Evolutionary conservation across 2,888 invertebrate genomes (phyloP).

Genomic region (Melolontha melolontha): DNA sequence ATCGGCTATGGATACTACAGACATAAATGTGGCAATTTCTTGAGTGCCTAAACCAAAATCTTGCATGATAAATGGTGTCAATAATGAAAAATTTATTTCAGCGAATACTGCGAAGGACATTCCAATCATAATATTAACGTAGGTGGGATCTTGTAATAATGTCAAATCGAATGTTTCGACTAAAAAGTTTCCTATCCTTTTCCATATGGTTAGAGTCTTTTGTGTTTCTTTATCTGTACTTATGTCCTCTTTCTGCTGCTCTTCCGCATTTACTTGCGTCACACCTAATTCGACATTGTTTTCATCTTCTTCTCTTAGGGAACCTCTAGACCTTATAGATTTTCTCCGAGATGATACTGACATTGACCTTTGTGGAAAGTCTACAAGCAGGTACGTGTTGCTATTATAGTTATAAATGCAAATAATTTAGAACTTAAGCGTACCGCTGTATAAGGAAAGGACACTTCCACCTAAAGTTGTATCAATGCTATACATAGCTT

Average conservation of each 20-base stretch:
- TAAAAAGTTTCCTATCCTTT: slow-evolving; percentile 59
- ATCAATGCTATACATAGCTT: slow-evolving; percentile 65
- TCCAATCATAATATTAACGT: slow-evolving; percentile 76
- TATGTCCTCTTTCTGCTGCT: slow-evolving; percentile 10
- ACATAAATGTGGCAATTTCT: slow-evolving; percentile 74
- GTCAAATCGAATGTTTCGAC: slow-evolving; percentile 74
- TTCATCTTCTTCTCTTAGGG: neutral
- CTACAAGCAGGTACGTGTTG: neutral
- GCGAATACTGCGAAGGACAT: slow-evolving; percentile 76
- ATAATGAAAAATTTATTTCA: slow-evolving; percentile 76
- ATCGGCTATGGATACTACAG: slow-evolving; percentile 68
- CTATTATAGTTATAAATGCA: neutral
- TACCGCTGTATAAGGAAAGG: slow-evolving; percentile 50
- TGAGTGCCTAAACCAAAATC: slow-evolving; percentile 72
- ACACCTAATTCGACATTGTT: neutral
- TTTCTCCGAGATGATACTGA: slow-evolving; percentile 4
- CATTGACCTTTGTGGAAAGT: neutral
- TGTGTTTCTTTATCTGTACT: slow-evolving; percentile 17
- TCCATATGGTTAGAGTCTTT: neutral
- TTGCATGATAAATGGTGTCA: slow-evolving; percentile 75
- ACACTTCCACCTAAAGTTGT: slow-evolving; percentile 61
- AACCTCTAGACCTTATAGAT: neutral
- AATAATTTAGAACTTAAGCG: neutral
- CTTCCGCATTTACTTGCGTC: slow-evolving; percentile 14
- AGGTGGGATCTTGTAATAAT: slow-evolving; percentile 75